These are phyloP conservation scores for Bombus pyrosoma DNA, from an alignment of 1,140 invertebrate genomes.

Conservation along the genomic window DNA sequence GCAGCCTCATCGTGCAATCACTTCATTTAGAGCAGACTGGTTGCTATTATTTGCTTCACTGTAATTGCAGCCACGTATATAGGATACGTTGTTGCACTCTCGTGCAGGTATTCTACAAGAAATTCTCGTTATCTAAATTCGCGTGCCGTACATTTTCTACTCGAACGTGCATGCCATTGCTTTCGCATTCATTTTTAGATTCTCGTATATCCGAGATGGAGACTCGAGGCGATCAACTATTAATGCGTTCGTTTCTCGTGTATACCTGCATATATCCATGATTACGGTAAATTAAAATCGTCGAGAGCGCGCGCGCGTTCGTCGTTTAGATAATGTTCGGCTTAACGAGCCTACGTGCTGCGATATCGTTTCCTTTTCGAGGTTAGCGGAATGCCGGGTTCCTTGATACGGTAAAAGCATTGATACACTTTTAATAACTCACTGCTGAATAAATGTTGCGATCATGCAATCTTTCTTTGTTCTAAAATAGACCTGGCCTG, in stretches of 20 bases:
- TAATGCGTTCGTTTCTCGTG: not conserved
- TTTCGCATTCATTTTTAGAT: not conserved
- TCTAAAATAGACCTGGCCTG: not conserved
- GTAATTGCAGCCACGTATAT: not conserved
- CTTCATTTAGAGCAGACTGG: not conserved
- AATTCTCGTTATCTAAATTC: not conserved
- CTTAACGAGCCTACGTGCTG: slow-evolving; percentile 11
- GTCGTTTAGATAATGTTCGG: slow-evolving; percentile 28
- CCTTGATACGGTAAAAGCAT: not conserved
- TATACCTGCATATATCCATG: not conserved
- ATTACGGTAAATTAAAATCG: slow-evolving; percentile 26
- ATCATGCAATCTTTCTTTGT: not conserved
- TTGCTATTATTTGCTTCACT: not conserved
- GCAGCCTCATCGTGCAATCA: not conserved
- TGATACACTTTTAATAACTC: slow-evolving; percentile 21
- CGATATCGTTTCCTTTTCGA: slow-evolving; percentile 1
- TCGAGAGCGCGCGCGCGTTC: not conserved
- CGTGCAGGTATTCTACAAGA: not conserved
- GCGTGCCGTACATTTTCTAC: not conserved
- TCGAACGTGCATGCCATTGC: not conserved
- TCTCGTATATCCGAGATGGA: not conserved
- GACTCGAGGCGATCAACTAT: not conserved
- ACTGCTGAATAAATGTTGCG: not conserved
- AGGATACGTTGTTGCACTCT: not conserved
- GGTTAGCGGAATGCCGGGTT: not conserved